Evolutionary conservation across 2,797 vertebrate species (phyloP), one percentile per base, ranked within the genome.

Genomic region (Protosalanx chinensis): DNA sequence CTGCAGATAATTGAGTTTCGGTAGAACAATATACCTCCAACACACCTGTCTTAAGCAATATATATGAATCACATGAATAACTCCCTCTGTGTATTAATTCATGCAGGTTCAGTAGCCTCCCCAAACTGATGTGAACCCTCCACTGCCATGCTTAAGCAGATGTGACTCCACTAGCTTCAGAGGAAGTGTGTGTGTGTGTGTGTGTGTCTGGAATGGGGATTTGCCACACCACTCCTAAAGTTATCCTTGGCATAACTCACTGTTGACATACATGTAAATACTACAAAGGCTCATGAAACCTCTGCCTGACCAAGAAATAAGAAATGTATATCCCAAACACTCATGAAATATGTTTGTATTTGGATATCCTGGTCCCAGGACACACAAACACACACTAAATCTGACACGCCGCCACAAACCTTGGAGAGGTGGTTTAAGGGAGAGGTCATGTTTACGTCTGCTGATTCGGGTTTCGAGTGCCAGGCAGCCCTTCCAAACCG

Each of bases 1-100:
- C 29, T 10, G 18, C 49, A 83, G 86, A 89, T 86, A 88, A 87
- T 81, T 77, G 83, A 85, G 81, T 75, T 82, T 70, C 4, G 59
- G 72, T 56, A 78, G 70, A 13, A 5, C 62, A 76, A 73, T 57
- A 61, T 46, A 46, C 41, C 81, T 83, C 82, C 82, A 83, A 86
- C 81, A 82, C 80, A 87, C 75, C 82, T 81, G 80, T 70, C 67
- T 69, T 75, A 79, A 76, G 76, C 79, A 69, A 83, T 84, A 72
- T 84, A 72, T 82, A 87, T 88, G 79, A 72, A 82, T 88, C 82
- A 87, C 79, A 67, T 53, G 62, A 69, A 66, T 60, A 68, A 82
- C 37, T 8, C 37, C 2, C 10, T 41, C 10, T 41, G 37, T 12
- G 37, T 41, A 10, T 10, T 41, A 12, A 41, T 41, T 41, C 41